Percentiles rank a stretch among this genome's conserved stretches.
Evolutionary conservation across 2,888 invertebrate genomes (phyloP).

Genomic region (Drosophila nr. perissopoda): DNA sequence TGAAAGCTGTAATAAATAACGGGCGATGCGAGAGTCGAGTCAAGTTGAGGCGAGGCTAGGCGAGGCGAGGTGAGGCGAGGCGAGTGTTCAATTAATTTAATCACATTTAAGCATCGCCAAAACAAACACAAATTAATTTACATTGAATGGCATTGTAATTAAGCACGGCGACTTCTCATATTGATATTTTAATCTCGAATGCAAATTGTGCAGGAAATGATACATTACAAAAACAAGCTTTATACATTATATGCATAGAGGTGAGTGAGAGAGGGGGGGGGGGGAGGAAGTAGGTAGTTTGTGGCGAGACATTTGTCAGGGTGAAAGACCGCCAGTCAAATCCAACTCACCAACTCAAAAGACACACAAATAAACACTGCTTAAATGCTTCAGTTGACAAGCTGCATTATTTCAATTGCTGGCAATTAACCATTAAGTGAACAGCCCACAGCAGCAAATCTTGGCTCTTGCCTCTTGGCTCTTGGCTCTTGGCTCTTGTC

Average conservation of each 20-base stretch:
- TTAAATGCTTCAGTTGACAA: conserved; percentile 48
- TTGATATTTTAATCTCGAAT: conserved; percentile 74
- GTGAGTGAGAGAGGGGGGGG: too few species aligned
- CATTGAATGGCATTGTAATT: conserved; percentile 71
- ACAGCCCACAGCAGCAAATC: conserved; percentile 11
- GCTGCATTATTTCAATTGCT: conserved; percentile 55
- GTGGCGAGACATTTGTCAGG: conserved; percentile 17
- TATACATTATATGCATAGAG: background rate
- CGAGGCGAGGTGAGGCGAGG: background rate
- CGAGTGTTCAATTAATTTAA: conserved; percentile 67
- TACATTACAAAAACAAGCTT: conserved; percentile 55
- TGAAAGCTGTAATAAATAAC: conserved; percentile 11
- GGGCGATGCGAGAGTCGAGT: background rate
- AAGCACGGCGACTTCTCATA: conserved; percentile 56
- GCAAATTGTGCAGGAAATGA: conserved; percentile 74
- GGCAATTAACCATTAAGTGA: conserved; percentile 49
- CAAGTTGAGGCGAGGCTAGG: background rate
- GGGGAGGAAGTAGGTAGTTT: background rate
- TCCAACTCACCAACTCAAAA: conserved; percentile 39
- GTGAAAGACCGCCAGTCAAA: conserved; percentile 54
- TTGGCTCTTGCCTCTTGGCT: background rate
- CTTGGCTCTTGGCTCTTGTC: background rate
- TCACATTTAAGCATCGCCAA: conserved; percentile 55
- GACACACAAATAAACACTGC: conserved; percentile 10
- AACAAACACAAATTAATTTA: conserved; percentile 64